Evolutionary conservation across 2,797 vertebrate species (phyloP), one percentile per base, ranked within the genome.

Genomic region (Malurus leucopterus): DNA sequence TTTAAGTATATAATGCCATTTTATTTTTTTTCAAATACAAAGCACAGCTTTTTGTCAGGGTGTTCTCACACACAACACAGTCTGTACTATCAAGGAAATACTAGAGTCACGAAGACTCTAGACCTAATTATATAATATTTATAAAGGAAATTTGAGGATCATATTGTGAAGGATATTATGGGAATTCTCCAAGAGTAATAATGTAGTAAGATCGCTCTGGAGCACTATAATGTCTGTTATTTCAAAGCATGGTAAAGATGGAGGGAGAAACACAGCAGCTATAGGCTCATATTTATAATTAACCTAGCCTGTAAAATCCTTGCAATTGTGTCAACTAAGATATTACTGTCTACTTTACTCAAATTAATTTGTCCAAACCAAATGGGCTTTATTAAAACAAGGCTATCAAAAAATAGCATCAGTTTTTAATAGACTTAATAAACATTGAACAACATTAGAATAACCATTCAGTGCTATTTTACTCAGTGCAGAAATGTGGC

Each of bases 211-310:
- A 90, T 82, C 4, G 1, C 92, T 85, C 90, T 85, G 75, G 90
- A 88, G 69, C 23, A 91, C 87, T 87, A 91, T 95, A 95, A 95
- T 50, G 70, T 81, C 93, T 96, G 81, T 93, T 94, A 94, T 93
- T 96, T 96, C 95, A 96, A 97, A 95, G 87, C 85, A 82, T 77
- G 85, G 82, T 85, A 96, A 96, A 96, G 91, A 92, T 90, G 41
- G 26, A 38, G 70, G 63, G 84, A 46, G 83, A 77, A 95, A 95
- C 61, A 32, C 77, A 93, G 91, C 89, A 97, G 90, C 92, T 96
- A 95, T 93, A 93, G 51, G 61, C 92, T 93, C 92, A 88, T 97
- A 95, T 95, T 96, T 95, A 94, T 96, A 97, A 96, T 97, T 97
- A 97, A 96, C 85, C 55, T 89, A 94, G 80, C 88, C 93, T 94